Evolutionary conservation across 2,888 invertebrate species (phyloP), one percentile per base, ranked within the genome.

Genomic region (Tenodera sinensis): DNA sequence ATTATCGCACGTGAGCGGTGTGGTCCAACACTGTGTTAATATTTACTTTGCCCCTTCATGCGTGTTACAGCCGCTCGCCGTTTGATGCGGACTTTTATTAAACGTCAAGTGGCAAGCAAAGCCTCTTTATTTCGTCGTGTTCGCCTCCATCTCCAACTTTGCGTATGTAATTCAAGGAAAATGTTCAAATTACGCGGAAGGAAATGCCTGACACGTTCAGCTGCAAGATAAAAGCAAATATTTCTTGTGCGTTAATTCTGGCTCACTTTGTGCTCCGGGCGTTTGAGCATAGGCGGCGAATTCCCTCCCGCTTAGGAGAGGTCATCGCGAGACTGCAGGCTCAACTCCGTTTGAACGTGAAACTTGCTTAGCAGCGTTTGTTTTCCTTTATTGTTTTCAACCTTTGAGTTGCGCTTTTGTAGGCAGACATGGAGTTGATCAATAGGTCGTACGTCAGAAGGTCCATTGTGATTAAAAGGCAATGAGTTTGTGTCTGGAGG

Each of bases 81-180:
- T 86, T 86, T 86, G 86, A 86, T 86, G 86, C 81, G 81, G 71
- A 86, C 86, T 86, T 85, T 85, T 86, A 86, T 86, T 86, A 86
- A 86, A 86, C 28, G 81, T 81, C 86, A 81, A 25, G 86, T 86
- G 47, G 81, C 28, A 86, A 54, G 86, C 28, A 86, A 81, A 86
- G 81, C 28, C 81, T 71, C 54, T 86, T 81, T 86, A 71, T 85
- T 85, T 85, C 71, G 85, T 81, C 81, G 42, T 47, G 42, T 54
- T 42, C 3, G 3, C 30, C 85, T n/a, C 84, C 34, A 84, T 34
- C 84, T 28, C 14, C n/a, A n/a, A 20, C 28, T 84, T 71, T 71
- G 54, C 54, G 54, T 71, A 20, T 71, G 54, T 25, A 25, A 71
- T 71, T 71, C 54, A 71, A 71, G 54, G 54, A 71, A 71, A 20